Conservation (phyloP, 1,140 invertebrate species). For the Dysdera silvatica region DNA sequence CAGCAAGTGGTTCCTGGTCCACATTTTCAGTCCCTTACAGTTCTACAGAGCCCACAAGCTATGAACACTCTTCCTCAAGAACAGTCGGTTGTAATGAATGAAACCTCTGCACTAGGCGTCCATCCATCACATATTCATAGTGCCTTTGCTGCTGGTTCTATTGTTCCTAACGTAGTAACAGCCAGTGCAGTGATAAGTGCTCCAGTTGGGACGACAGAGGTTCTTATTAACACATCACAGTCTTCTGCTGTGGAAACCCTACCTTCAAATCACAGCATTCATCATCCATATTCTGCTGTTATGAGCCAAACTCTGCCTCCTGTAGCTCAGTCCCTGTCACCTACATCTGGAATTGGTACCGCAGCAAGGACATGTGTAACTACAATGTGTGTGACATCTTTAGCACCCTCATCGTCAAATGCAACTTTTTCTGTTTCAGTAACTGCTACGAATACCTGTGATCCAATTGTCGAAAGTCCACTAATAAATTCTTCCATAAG, state of each 20-base stretch:
- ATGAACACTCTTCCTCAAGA: constrained; percentile 26
- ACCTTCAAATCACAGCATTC: too few species aligned
- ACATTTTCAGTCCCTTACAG: constrained; percentile 25
- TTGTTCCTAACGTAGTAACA: constrained; percentile 30
- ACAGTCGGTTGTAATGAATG: constrained; percentile 29
- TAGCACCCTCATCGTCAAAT: constrained; percentile 3
- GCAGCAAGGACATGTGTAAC: not conserved
- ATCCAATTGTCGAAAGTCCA: not conserved
- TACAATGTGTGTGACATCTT: not conserved
- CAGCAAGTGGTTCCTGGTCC: constrained; percentile 27
- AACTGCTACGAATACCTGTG: not conserved
- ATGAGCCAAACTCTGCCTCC: constrained; percentile 15
- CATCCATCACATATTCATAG: constrained; percentile 29
- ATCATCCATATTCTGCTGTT: constrained; percentile 12
- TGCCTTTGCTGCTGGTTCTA: constrained; percentile 32
- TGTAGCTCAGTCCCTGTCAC: constrained; percentile 20
- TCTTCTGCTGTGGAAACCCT: constrained; percentile 9
- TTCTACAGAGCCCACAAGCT: constrained; percentile 22
- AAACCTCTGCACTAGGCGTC: constrained; percentile 20
- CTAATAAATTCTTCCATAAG: not conserved
- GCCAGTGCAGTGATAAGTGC: constrained; percentile 25
- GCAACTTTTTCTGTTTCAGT: not conserved
- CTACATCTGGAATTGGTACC: constrained; percentile 12
- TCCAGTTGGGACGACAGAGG: constrained; percentile 22
- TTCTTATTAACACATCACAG: constrained; percentile 12